These are phyloP conservation scores for Vulpes lagopus DNA, from an alignment of 2,113 vertebrate species.

Conservation along the genomic window DNA sequence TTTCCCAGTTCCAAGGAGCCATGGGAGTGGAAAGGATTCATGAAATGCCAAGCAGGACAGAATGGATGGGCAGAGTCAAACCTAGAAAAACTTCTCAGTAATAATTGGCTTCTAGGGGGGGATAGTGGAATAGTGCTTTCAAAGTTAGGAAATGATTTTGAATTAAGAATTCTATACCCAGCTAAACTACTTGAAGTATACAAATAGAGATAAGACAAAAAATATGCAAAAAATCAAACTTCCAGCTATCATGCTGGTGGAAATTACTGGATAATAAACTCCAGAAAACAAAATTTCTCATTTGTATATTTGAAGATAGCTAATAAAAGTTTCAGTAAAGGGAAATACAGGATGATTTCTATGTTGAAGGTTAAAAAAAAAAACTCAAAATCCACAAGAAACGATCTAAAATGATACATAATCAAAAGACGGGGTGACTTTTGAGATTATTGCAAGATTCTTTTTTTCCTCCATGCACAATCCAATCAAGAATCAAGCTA, in stretches of 20 bases:
- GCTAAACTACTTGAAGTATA: background rate
- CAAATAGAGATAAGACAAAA: background rate
- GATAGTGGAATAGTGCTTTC: background rate
- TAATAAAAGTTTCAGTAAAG: background rate
- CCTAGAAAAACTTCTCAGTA: background rate
- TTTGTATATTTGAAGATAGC: background rate
- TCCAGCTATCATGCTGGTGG: background rate
- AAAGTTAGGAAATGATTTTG: background rate
- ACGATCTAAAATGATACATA: background rate
- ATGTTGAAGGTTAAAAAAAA: background rate
- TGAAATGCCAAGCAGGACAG: background rate
- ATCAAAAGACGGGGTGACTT: background rate
- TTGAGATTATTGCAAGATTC: background rate
- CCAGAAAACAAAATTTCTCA: background rate
- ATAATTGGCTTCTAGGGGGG: background rate
- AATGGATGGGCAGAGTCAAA: background rate
- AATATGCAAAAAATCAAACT: background rate
- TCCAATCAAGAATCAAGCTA: background rate
- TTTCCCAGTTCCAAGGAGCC: background rate
- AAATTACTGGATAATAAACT: background rate
- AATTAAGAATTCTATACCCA: background rate
- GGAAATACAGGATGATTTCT: background rate
- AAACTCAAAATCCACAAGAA: background rate
- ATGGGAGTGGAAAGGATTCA: background rate
- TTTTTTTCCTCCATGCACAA: background rate